These are phyloP conservation scores for Xiphorhynchus elegans DNA, from an alignment of 2,113 vertebrate genomes.

Conservation along the genomic window DNA sequence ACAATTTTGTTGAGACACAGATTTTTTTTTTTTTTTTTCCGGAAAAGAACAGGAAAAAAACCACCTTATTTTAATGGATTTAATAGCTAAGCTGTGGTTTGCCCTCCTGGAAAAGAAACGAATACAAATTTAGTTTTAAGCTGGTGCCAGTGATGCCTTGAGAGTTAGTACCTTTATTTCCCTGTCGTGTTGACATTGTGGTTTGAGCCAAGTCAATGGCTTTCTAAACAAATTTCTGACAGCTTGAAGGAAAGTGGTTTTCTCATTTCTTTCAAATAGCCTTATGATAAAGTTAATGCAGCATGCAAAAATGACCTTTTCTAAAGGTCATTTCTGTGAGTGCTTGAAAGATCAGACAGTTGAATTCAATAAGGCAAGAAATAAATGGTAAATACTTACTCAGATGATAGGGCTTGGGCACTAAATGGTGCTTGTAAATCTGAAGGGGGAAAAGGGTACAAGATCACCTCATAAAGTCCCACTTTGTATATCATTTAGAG, in stretches of 20 bases:
- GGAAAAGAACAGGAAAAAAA: rapidly evolving
- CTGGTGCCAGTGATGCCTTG: neutral
- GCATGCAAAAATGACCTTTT: neutral
- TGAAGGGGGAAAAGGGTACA: neutral
- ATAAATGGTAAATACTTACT: neutral
- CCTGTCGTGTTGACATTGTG: neutral
- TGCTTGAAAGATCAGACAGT: neutral
- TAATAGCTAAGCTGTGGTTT: neutral
- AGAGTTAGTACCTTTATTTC: neutral
- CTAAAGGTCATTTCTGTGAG: neutral
- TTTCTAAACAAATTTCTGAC: neutral
- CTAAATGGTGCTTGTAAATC: neutral
- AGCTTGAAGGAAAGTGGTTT: neutral
- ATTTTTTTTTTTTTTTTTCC: neutral
- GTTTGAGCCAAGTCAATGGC: neutral
- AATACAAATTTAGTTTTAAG: neutral
- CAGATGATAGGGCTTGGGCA: neutral
- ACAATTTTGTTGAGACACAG: neutral
- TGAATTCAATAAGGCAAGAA: neutral
- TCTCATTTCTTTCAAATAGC: neutral
- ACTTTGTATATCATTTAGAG: neutral
- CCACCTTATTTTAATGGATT: neutral
- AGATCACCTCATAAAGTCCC: neutral
- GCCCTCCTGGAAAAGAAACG: neutral
- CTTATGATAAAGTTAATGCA: neutral